These are phyloP conservation scores for Palaemon carinicauda DNA, from an alignment of 1,140 invertebrate genomes.

Conservation along the genomic window DNA sequence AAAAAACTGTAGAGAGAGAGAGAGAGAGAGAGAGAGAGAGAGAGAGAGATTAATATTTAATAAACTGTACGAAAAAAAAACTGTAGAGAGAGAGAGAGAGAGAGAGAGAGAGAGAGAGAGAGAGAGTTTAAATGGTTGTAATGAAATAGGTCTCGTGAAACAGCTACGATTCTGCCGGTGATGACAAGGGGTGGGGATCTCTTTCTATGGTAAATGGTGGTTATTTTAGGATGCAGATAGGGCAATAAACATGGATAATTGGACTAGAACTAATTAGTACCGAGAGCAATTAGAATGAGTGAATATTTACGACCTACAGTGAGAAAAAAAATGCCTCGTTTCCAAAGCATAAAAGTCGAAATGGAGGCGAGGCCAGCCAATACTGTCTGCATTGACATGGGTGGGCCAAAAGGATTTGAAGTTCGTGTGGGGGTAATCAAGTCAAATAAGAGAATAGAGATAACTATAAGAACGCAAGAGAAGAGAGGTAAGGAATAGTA, in stretches of 20 bases:
- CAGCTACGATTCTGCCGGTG: background rate
- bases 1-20: too few relatives aligned
- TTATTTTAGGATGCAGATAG: background rate
- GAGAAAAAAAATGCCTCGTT: background rate
- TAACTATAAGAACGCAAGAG: too few relatives aligned
- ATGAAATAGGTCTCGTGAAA: background rate
- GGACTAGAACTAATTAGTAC: background rate
- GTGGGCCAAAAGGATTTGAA: too few relatives aligned
- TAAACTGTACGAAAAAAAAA: too few relatives aligned
- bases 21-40: too few relatives aligned
- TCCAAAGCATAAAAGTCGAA: too few relatives aligned
- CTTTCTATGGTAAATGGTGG: background rate
- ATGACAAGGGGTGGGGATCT: background rate
- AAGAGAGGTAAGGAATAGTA: too few relatives aligned
- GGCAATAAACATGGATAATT: background rate
- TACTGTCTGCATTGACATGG: too few relatives aligned
- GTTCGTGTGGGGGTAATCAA: too few relatives aligned
- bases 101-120: background rate
- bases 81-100: background rate
- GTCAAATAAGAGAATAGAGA: too few relatives aligned
- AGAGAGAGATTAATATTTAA: too few relatives aligned
- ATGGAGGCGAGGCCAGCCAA: too few relatives aligned
- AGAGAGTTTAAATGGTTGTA: background rate
- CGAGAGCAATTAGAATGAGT: background rate
- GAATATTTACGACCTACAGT: background rate